Conservation (phyloP, 1,140 invertebrate genomes). For the Berghia stephanieae region DNA sequence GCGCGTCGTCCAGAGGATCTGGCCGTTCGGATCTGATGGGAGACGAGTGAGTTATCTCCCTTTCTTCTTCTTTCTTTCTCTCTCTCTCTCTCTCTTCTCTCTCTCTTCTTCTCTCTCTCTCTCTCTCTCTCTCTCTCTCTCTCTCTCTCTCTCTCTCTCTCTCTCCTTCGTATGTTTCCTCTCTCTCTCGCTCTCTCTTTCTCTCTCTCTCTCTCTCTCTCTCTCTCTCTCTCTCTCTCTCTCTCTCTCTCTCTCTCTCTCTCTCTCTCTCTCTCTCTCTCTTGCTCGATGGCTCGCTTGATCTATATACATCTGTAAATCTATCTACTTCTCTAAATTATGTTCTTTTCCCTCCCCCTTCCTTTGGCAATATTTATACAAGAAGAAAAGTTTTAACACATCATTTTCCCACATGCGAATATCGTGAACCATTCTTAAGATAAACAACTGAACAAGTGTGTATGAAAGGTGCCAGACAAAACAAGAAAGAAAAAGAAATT, state of each 20-base stretch:
- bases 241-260: constrained; percentile 30
- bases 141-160: background rate
- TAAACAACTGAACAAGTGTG: too few relatives aligned
- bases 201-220: background rate
- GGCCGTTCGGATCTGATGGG: background rate
- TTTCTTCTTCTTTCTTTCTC: background rate
- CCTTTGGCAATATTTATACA: background rate
- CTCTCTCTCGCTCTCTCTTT: background rate
- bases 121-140: background rate
- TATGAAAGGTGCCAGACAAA: background rate
- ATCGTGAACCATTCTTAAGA: background rate
- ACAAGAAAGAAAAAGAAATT: too few relatives aligned
- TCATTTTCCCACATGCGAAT: constrained; percentile 5
- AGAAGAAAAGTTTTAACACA: background rate
- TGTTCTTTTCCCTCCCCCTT: background rate
- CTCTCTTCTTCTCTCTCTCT: background rate
- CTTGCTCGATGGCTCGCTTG: too few relatives aligned
- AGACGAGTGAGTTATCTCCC: background rate
- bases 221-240: background rate
- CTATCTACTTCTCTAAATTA: background rate
- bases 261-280: constrained; percentile 15
- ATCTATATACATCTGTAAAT: background rate
- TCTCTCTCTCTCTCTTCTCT: background rate
- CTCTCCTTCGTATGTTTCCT: background rate
- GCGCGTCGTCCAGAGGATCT: background rate